Conservation (phyloP, 92 coral and sea anemone species). For the Plumapathes pennacea region DNA sequence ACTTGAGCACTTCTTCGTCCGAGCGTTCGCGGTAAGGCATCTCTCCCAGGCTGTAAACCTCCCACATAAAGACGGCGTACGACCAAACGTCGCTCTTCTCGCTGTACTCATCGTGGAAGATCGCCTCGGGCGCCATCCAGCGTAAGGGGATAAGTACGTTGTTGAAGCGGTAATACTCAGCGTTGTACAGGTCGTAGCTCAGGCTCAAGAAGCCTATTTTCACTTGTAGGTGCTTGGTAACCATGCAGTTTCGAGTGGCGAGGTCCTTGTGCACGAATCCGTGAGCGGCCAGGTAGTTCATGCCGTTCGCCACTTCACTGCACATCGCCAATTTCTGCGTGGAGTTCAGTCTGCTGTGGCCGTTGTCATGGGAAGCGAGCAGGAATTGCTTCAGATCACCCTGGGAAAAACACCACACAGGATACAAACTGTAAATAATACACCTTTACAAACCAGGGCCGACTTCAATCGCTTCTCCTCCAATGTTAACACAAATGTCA, state of each 20-base stretch:
- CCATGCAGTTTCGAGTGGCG: conserved; percentile 95
- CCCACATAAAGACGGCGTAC: conserved; percentile 90
- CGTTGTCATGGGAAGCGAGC: conserved; percentile 76
- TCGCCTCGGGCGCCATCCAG: conserved; percentile 99
- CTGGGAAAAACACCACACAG: conserved; percentile 24
- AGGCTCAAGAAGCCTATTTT: conserved; percentile 90
- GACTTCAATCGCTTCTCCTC: no score
- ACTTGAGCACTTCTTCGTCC: conserved; percentile 90
- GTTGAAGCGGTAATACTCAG: conserved; percentile 86
- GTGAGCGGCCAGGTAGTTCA: conserved; percentile 81
- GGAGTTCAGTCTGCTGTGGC: conserved; percentile 78
- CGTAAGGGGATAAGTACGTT: conserved; percentile 87
- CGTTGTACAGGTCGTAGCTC: conserved; percentile 87
- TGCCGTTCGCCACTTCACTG: conserved; percentile 75
- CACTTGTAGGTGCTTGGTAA: conserved; percentile 75
- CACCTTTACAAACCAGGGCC: no score
- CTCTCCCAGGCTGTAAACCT: conserved; percentile 84
- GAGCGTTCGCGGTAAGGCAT: conserved; percentile 85
- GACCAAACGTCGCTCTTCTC: conserved; percentile 99
- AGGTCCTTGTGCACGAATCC: conserved; percentile 88
- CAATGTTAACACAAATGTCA: not conserved
- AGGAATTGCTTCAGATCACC: conserved; percentile 97
- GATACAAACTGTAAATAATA: no score
- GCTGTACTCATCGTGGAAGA: conserved; percentile 83
- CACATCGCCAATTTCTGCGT: conserved; percentile 85